These are phyloP conservation scores for Leptoteleia sp. DNA, from an alignment of 1,140 invertebrate species.

Conservation along the genomic window DNA sequence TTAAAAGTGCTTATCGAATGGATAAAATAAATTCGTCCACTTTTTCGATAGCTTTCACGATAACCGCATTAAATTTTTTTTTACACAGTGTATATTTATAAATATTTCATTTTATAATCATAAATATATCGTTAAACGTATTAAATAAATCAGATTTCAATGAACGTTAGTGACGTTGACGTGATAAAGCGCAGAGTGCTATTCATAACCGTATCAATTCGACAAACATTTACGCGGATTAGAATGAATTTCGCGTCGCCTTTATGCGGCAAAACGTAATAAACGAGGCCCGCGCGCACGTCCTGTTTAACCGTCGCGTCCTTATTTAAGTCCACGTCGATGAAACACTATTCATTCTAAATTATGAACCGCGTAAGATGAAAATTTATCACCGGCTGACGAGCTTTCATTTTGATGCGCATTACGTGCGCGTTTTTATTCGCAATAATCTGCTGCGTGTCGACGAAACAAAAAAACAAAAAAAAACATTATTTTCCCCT, in stretches of 20 bases:
- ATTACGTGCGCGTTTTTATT: constrained; percentile 32
- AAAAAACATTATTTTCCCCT: not conserved
- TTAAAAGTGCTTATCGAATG: no score
- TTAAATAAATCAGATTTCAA: no score
- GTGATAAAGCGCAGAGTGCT: not conserved
- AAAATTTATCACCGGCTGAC: constrained; percentile 70
- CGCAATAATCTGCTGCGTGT: constrained; percentile 37
- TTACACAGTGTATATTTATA: no score
- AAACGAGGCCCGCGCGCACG: not conserved
- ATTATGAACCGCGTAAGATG: constrained; percentile 69
- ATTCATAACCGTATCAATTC: not conserved
- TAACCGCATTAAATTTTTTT: no score
- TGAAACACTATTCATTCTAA: constrained; percentile 54
- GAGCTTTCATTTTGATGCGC: constrained; percentile 43
- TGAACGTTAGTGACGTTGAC: not conserved
- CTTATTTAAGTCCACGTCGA: constrained; percentile 60
- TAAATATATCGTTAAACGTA: no score
- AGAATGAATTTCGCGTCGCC: constrained; percentile 6
- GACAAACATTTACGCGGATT: not conserved
- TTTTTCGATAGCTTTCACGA: no score
- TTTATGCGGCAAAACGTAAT: not conserved
- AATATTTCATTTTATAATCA: no score
- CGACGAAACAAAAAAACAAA: constrained; percentile 16
- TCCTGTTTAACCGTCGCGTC: constrained; percentile 48
- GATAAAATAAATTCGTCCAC: no score